Conservation (phyloP, 2,888 invertebrate species). For the Andrena dorsata region DNA sequence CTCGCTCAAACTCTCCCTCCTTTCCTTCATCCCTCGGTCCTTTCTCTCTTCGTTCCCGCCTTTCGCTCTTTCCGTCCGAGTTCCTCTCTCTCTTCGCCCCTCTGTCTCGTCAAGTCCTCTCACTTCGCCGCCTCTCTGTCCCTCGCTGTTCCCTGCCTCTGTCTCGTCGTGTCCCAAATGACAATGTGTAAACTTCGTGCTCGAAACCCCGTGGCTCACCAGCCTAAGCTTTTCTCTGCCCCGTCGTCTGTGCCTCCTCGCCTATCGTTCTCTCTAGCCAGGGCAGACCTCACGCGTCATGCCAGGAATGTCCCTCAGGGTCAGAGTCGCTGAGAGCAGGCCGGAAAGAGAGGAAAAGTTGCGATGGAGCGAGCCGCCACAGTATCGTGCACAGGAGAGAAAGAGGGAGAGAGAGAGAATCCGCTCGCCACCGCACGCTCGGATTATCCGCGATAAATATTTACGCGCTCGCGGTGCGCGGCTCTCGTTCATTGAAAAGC, state of each 20-base stretch:
- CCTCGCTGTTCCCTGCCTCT: slow-evolving; percentile 3
- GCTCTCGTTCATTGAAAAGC: slow-evolving; percentile 57
- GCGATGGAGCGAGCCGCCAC: slow-evolving; percentile 1
- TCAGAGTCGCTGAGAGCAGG: slow-evolving; percentile 56
- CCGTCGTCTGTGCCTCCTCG: slow-evolving; percentile 41
- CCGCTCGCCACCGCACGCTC: slow-evolving; percentile 29
- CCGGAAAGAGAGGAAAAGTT: slow-evolving; percentile 35
- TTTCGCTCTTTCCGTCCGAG: slow-evolving; percentile 11
- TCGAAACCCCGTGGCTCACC: slow-evolving; percentile 73
- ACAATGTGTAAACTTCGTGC: slow-evolving; percentile 78
- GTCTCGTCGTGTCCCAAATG: slow-evolving; percentile 72
- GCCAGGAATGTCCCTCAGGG: slow-evolving; percentile 76
- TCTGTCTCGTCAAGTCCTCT: slow-evolving; percentile 3
- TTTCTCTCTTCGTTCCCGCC: slow-evolving; percentile 23
- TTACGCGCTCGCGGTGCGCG: slow-evolving; percentile 58
- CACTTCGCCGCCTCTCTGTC: slow-evolving; percentile 2
- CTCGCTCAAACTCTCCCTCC: slow-evolving; percentile 27
- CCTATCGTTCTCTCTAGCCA: slow-evolving; percentile 40
- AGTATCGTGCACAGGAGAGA: slow-evolving; percentile 12
- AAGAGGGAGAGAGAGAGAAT: not conserved
- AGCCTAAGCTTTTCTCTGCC: slow-evolving; percentile 65
- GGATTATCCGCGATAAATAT: slow-evolving; percentile 72
- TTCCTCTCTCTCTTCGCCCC: not conserved
- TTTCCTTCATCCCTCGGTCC: not conserved
- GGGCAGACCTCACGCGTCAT: slow-evolving; percentile 66